Evolutionary conservation across 92 coral and sea anemone species (phyloP).

Genomic region (Galaxea fascicularis): DNA sequence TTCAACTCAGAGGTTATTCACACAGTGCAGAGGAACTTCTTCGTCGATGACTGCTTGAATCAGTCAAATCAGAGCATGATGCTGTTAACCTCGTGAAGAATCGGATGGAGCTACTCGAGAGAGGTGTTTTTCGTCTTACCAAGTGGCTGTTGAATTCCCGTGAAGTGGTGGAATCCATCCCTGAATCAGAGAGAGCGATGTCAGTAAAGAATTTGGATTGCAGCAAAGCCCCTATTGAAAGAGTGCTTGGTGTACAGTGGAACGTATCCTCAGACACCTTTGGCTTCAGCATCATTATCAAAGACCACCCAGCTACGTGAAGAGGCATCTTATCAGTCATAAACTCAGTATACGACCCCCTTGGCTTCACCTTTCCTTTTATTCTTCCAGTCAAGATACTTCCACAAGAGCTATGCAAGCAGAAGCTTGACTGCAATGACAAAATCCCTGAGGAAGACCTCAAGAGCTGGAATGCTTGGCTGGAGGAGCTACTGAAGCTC

Average conservation of each 20-base stretch:
- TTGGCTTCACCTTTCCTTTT: slow-evolving; percentile 14
- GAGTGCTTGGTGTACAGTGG: slow-evolving; percentile 1
- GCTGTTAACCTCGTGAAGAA: slow-evolving; percentile 63
- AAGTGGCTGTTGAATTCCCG: slow-evolving; percentile 8
- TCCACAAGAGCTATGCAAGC: slow-evolving; percentile 26
- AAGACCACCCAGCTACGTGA: slow-evolving; percentile 1
- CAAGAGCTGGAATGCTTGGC: slow-evolving; percentile 9
- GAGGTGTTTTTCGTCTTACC: neutral
- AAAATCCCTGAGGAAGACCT: neutral
- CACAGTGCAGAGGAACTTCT: slow-evolving; percentile 48
- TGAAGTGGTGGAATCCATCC: slow-evolving; percentile 36
- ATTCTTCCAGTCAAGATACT: neutral
- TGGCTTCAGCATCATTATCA: too few species aligned
- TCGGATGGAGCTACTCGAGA: slow-evolving; percentile 1
- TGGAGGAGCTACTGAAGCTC: neutral
- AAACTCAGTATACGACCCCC: slow-evolving; percentile 11
- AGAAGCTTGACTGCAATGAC: slow-evolving; percentile 23
- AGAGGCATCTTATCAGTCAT: neutral
- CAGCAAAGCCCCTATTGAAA: neutral
- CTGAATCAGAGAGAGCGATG: slow-evolving; percentile 20
- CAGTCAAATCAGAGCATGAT: slow-evolving; percentile 40
- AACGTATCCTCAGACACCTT: neutral
- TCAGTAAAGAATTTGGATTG: neutral
- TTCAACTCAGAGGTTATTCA: slow-evolving; percentile 26
- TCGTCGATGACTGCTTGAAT: slow-evolving; percentile 55